phyloP scores from a whole-genome alignment of 2,113 vertebrate genomes.

The Catharus bicknelli region DNA sequence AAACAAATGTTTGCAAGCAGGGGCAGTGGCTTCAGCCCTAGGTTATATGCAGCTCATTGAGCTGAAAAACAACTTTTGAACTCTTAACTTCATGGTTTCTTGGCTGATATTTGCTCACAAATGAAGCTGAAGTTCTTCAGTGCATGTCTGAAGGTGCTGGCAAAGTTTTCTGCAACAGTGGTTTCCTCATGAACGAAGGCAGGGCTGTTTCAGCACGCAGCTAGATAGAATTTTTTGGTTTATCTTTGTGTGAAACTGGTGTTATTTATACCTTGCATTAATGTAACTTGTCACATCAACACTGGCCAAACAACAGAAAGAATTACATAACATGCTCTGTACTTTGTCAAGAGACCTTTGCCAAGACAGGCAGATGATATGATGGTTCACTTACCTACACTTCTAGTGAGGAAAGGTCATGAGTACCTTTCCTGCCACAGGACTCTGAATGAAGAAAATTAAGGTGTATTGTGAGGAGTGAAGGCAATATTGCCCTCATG shows the following conservation, averaged over 20 bases:
- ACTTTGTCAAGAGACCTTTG: not conserved
- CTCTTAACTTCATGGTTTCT: not conserved
- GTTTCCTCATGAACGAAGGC: not conserved
- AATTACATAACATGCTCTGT: not conserved
- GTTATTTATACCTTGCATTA: not conserved
- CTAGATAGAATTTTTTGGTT: not conserved
- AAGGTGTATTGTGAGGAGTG: not conserved
- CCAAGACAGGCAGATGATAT: not conserved
- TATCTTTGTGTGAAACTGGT: not conserved
- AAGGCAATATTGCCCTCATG: not conserved
- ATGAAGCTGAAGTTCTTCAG: not conserved
- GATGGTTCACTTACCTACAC: not conserved
- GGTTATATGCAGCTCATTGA: not conserved
- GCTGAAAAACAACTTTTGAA: slow-evolving; percentile 31
- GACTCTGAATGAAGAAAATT: not conserved
- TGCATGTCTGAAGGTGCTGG: not conserved
- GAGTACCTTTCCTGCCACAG: not conserved
- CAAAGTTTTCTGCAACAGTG: not conserved
- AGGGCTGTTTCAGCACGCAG: not conserved
- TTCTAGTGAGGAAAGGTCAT: not conserved
- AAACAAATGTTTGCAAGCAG: not conserved
- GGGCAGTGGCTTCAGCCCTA: not conserved
- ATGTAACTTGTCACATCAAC: not conserved
- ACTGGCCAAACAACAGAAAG: not conserved
- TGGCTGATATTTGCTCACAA: slow-evolving; percentile 11